A percentile compares a stretch with the other conserved stretches of the same genome.
Evolutionary conservation across 1,140 invertebrate genomes (phyloP).

Genomic region (Drosophila funebris): DNA sequence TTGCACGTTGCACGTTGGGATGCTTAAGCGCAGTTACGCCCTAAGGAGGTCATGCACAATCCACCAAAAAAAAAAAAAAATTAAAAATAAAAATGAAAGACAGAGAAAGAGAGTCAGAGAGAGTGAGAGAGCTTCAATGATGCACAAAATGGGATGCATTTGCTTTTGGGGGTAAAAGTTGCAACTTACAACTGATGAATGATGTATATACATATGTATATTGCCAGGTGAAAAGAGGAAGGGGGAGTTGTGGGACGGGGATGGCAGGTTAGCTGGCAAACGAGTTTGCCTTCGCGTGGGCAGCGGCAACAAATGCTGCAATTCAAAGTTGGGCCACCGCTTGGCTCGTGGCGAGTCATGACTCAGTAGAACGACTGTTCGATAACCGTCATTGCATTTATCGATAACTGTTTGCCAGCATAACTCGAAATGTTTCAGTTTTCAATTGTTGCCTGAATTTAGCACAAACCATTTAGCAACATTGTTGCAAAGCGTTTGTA

Average conservation of each 20-base stretch:
- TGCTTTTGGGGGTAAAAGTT: conserved; percentile 21
- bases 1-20: conserved; percentile 15
- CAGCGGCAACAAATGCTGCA: conserved; percentile 1
- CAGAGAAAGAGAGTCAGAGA: not conserved
- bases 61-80: not conserved
- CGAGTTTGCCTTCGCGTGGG: conserved; percentile 45
- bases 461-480: too few species aligned
- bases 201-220: conserved; percentile 28
- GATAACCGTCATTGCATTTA: conserved; percentile 26
- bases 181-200: conserved; percentile 29
- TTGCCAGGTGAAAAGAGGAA: not conserved
- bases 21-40: conserved; percentile 66
- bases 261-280: conserved; percentile 27
- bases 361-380: conserved; percentile 32
- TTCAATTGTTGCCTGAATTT: too few species aligned
- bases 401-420: conserved; percentile 16
- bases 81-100: not conserved
- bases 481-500: too few species aligned
- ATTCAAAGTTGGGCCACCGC: conserved; percentile 11
- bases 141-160: conserved; percentile 5
- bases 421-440: not conserved
- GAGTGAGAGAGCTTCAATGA: not conserved
- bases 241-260: not conserved
- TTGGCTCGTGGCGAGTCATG: conserved; percentile 53
- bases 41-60: conserved; percentile 65